phyloP scores from a whole-genome alignment of 2,888 invertebrate genomes.

The Melinopterus prodromus region DNA sequence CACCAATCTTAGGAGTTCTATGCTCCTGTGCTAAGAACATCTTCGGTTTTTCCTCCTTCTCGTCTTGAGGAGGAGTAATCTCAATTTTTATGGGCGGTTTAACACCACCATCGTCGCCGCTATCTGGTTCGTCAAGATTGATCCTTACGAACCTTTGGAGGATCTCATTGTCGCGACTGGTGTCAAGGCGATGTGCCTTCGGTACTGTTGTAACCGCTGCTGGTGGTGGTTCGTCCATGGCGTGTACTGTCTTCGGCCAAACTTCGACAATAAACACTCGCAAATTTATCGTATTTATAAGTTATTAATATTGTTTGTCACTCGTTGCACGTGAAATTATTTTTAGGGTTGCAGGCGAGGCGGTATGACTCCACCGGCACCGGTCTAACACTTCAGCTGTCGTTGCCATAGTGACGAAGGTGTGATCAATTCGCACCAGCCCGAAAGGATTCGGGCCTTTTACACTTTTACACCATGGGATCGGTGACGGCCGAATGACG shows the following conservation, averaged over 20 bases:
- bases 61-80: slow-evolving; percentile 31
- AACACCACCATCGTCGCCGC: slow-evolving; percentile 28
- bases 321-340: slow-evolving; percentile 15
- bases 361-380: slow-evolving; percentile 11
- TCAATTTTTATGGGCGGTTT: slow-evolving; percentile 28
- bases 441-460: neutral
- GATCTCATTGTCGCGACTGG: slow-evolving; percentile 76
- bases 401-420: slow-evolving; percentile 44
- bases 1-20: slow-evolving; percentile 31
- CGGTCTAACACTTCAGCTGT: slow-evolving; percentile 34
- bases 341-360: slow-evolving; percentile 9
- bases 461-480: neutral
- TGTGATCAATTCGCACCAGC: slow-evolving; percentile 44
- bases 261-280: slow-evolving; percentile 6
- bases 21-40: slow-evolving; percentile 42
- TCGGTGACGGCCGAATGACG: neutral
- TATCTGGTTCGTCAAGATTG: slow-evolving; percentile 65
- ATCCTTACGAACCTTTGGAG: slow-evolving; percentile 82
- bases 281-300: slow-evolving; percentile 19
- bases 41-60: slow-evolving; percentile 58
- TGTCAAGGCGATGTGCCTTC: slow-evolving; percentile 51
- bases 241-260: slow-evolving; percentile 35
- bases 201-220: slow-evolving; percentile 30
- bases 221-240: slow-evolving; percentile 40
- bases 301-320: slow-evolving; percentile 16